These are phyloP conservation scores for Pentamera pediparva DNA, from an alignment of 53 echinoderm and acorn worm species.

Conservation along the genomic window DNA sequence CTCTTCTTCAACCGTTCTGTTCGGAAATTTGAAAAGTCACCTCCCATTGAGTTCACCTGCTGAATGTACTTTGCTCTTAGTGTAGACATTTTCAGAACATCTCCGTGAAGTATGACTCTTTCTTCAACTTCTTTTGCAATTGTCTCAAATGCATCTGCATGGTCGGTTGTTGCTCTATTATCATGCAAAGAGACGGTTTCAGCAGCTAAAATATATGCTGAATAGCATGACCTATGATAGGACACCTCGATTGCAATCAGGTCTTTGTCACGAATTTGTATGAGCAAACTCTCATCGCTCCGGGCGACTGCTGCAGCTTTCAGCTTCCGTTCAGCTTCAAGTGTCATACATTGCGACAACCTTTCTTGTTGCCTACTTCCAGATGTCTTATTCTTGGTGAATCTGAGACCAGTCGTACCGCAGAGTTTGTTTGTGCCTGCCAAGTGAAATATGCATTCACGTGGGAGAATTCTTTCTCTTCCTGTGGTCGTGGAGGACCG, in stretches of 20 bases:
- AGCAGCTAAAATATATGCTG: neutral
- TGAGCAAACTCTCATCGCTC: neutral
- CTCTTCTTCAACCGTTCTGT: constrained; percentile 3
- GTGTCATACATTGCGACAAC: neutral
- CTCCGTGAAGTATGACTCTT: neutral
- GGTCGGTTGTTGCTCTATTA: neutral
- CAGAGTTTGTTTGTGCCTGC: neutral
- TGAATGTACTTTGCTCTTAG: neutral
- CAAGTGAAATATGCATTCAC: neutral
- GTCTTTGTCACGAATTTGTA: neutral
- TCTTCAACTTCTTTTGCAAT: neutral
- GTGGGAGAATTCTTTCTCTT: neutral
- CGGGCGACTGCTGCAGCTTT: neutral
- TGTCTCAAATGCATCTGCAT: neutral
- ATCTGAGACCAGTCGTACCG: neutral
- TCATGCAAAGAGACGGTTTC: neutral
- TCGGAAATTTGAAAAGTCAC: neutral
- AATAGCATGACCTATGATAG: constrained; percentile 12
- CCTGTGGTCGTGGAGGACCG: neutral
- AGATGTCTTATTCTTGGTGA: neutral
- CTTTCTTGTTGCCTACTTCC: neutral
- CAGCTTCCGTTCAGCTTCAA: neutral
- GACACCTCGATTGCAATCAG: constrained; percentile 14
- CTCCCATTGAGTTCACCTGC: neutral
- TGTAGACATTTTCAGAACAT: neutral